A percentile compares a stretch with the other conserved stretches of the same genome.
phyloP scores from a whole-genome alignment of 2,797 vertebrate genomes.

The Rhinoraja longicauda region DNA sequence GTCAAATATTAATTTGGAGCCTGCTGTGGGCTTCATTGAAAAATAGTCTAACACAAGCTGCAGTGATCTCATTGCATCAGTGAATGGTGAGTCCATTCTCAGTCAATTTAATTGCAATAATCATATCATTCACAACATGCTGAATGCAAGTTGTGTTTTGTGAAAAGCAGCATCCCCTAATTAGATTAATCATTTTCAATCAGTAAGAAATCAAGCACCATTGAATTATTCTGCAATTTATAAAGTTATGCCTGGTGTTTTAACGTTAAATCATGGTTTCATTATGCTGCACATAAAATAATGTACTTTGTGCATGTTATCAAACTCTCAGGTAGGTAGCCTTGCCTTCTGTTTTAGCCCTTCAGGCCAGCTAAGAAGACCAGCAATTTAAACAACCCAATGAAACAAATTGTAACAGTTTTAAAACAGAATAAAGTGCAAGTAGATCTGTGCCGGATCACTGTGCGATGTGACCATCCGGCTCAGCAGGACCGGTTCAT shows the following conservation, averaged over 20 bases:
- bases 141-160: background rate
- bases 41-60: background rate
- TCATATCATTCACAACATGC: conserved; percentile 10
- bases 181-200: conserved; percentile 34
- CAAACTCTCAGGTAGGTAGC: no score
- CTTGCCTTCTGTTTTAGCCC: background rate
- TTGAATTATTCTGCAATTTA: background rate
- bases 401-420: no score
- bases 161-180: conserved; percentile 15
- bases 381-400: no score
- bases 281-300: background rate
- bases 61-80: background rate
- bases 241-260: background rate
- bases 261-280: background rate
- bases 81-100: background rate
- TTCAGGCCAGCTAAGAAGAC: no score
- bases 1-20: conserved; percentile 36
- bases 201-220: conserved; percentile 5
- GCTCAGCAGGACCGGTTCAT: no score
- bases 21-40: conserved; percentile 28
- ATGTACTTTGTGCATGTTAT: background rate
- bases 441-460: no score
- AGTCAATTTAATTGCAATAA: conserved; percentile 31
- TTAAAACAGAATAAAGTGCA: no score
- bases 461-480: no score